Evolutionary conservation across 2,113 vertebrate species (phyloP).

Genomic region (Melanerpes aurifrons): DNA sequence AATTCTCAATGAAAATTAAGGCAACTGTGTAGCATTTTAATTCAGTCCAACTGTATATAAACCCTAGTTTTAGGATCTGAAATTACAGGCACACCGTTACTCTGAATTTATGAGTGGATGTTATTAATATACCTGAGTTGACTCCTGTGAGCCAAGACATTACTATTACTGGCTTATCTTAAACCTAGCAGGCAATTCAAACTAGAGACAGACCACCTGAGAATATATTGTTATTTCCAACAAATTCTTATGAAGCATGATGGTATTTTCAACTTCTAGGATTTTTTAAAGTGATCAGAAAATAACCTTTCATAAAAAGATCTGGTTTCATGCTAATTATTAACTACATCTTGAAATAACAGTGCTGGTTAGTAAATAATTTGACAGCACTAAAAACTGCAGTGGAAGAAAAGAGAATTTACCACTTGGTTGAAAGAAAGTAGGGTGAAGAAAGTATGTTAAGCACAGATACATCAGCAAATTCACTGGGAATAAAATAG

Average conservation of each 20-base stretch:
- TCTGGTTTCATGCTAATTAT: conserved; percentile 51
- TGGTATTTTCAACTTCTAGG: conserved; percentile 39
- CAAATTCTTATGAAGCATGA: conserved; percentile 50
- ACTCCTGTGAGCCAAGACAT: conserved; percentile 21
- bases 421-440: background rate
- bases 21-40: conserved; percentile 25
- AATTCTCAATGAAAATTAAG: conserved; percentile 48
- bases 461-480: background rate
- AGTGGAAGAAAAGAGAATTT: conserved; percentile 21
- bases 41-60: conserved; percentile 31
- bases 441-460: background rate
- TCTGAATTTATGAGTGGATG: conserved; percentile 27
- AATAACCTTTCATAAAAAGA: conserved; percentile 54
- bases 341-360: conserved; percentile 46
- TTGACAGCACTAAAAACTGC: conserved; percentile 22
- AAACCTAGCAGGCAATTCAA: conserved; percentile 54
- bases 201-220: conserved; percentile 18
- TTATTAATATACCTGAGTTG: conserved; percentile 49
- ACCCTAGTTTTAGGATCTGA: conserved; percentile 8
- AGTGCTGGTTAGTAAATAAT: conserved; percentile 30
- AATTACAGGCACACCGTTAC: conserved; percentile 4
- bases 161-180: conserved; percentile 44
- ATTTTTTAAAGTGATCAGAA: conserved; percentile 27
- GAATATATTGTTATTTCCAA: conserved; percentile 47
- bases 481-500: background rate